Conservation (phyloP, 2,888 invertebrate species). For the Eupithecia inturbata region DNA sequence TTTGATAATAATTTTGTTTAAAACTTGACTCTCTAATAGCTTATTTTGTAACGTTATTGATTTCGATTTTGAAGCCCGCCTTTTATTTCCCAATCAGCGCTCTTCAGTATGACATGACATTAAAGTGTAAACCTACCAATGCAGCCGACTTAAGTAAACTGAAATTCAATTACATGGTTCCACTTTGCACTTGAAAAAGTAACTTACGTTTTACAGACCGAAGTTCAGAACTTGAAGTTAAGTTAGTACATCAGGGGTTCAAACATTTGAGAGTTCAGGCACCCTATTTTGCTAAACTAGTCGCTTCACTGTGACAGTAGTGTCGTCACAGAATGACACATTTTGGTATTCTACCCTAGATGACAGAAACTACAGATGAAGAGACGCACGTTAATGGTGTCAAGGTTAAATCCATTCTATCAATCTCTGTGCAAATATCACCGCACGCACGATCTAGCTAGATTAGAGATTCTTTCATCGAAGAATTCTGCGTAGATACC, state of each 20-base stretch:
- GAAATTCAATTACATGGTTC: constrained; percentile 10
- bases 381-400: neutral
- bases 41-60: too few species aligned
- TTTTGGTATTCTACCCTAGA: neutral
- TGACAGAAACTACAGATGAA: neutral
- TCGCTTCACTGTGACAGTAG: neutral
- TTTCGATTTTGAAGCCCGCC: neutral
- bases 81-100: neutral
- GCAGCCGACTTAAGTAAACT: constrained; percentile 8
- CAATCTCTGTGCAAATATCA: neutral
- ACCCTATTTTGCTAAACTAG: neutral
- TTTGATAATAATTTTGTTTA: too few species aligned
- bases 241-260: neutral
- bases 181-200: constrained; percentile 10
- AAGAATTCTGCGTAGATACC: too few species aligned
- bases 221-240: constrained; percentile 10
- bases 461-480: neutral
- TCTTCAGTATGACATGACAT: neutral
- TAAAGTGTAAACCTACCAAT: neutral
- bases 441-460: too few species aligned
- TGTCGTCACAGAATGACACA: neutral
- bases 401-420: neutral
- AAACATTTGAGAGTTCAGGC: neutral
- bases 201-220: constrained; percentile 2
- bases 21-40: too few species aligned